Percentiles rank a stretch among this genome's conserved stretches.
Conservation (phyloP, 2,797 vertebrate species). For the Harpagifer antarcticus region DNA sequence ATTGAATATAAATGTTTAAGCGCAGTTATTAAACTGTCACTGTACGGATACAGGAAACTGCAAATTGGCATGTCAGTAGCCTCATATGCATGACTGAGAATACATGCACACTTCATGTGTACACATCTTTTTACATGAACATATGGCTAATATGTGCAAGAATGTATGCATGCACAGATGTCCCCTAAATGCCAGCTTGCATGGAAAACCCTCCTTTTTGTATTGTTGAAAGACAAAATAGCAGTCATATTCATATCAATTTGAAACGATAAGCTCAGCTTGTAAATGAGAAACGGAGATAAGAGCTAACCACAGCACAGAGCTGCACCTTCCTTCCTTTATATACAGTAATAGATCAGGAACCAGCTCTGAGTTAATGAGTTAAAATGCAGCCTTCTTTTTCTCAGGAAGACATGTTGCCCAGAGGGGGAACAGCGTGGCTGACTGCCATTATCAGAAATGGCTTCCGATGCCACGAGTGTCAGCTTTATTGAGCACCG, state of each 20-base stretch:
- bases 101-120: conserved; percentile 16
- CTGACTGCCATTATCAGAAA: conserved; percentile 50
- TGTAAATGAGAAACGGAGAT: conserved; percentile 22
- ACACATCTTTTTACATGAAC: conserved; percentile 31
- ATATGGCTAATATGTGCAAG: conserved; percentile 23
- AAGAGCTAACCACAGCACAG: conserved; percentile 11
- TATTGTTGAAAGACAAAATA: background rate
- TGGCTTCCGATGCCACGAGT: conserved; percentile 40
- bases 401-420: conserved; percentile 39
- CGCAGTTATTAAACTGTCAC: background rate
- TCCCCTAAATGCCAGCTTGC: conserved; percentile 3
- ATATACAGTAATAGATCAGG: conserved; percentile 17
- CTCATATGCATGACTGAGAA: conserved; percentile 36
- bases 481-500: conserved; percentile 26
- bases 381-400: conserved; percentile 36
- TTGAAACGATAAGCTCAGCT: conserved; percentile 4
- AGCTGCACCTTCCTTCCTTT: conserved; percentile 15
- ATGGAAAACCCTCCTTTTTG: conserved; percentile 9
- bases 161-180: conserved; percentile 30
- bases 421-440: conserved; percentile 39
- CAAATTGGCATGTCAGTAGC: conserved; percentile 14
- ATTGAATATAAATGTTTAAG: background rate
- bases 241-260: background rate
- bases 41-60: conserved; percentile 7
- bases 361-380: conserved; percentile 26